Conservation (phyloP, 1,140 invertebrate genomes). For the Asobara japonica region DNA sequence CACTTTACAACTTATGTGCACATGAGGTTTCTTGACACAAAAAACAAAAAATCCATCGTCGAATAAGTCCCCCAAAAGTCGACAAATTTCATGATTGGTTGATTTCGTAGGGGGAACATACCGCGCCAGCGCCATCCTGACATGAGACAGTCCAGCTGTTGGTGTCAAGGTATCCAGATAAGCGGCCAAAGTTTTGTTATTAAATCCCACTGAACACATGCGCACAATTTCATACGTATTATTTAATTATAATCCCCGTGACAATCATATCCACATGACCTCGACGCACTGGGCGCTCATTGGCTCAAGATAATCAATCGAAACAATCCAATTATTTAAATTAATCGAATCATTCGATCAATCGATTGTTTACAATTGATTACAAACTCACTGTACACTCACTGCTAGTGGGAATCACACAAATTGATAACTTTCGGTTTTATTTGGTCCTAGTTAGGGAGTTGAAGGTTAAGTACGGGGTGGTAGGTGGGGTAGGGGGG, state of each 20-base stretch:
- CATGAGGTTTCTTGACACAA: no score
- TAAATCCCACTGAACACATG: slow-evolving; percentile 67
- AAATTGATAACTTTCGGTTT: no score
- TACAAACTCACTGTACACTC: no score
- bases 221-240: slow-evolving; percentile 54
- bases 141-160: slow-evolving; percentile 70
- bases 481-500: not conserved
- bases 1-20: no score
- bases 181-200: slow-evolving; percentile 58
- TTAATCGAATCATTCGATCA: not conserved
- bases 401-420: no score
- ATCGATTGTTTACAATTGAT: no score
- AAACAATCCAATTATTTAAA: slow-evolving; percentile 4
- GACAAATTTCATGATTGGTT: no score
- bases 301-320: slow-evolving; percentile 12
- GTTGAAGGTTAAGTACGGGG: not conserved
- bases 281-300: not conserved
- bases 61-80: no score
- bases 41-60: no score
- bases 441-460: no score
- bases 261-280: slow-evolving; percentile 54
- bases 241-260: slow-evolving; percentile 43
- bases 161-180: slow-evolving; percentile 71
- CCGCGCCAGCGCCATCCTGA: slow-evolving; percentile 73
- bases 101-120: slow-evolving; percentile 55